Evolutionary conservation across 2,113 vertebrate genomes (phyloP).

Genomic region (Pitta sordida): DNA sequence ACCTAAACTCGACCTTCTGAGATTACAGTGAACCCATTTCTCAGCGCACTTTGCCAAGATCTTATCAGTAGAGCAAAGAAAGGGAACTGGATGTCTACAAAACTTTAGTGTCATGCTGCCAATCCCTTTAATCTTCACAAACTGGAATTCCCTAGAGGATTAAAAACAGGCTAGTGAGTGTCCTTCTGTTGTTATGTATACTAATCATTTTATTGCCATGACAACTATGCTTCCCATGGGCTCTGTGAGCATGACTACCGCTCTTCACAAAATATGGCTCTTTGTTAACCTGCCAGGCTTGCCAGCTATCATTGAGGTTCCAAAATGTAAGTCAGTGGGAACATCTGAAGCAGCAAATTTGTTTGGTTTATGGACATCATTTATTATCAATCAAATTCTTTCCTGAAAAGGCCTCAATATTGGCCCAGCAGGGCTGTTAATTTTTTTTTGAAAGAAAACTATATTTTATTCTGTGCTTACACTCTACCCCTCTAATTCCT

Average conservation of each 20-base stretch:
- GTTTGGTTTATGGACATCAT: not conserved
- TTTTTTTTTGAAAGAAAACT: not conserved
- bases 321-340: constrained; percentile 36
- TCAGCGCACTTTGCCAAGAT: not conserved
- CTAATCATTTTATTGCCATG: constrained; percentile 1
- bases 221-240: not conserved
- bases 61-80: not conserved
- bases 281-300: not conserved
- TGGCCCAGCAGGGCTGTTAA: not conserved
- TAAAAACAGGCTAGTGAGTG: not conserved
- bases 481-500: not conserved
- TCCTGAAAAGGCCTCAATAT: not conserved
- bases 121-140: constrained; percentile 15
- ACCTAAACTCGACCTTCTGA: not conserved
- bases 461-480: not conserved
- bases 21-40: not conserved
- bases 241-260: not conserved
- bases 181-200: constrained; percentile 3
- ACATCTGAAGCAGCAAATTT: not conserved
- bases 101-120: not conserved
- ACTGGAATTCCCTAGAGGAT: constrained; percentile 11
- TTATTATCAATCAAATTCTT: not conserved
- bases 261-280: not conserved
- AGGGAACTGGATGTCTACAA: not conserved
- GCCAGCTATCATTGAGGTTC: not conserved